Evolutionary conservation across 2,888 invertebrate genomes (phyloP), one percentile per base, ranked within the genome.

Genomic region (Caenorhabditis becei): DNA sequence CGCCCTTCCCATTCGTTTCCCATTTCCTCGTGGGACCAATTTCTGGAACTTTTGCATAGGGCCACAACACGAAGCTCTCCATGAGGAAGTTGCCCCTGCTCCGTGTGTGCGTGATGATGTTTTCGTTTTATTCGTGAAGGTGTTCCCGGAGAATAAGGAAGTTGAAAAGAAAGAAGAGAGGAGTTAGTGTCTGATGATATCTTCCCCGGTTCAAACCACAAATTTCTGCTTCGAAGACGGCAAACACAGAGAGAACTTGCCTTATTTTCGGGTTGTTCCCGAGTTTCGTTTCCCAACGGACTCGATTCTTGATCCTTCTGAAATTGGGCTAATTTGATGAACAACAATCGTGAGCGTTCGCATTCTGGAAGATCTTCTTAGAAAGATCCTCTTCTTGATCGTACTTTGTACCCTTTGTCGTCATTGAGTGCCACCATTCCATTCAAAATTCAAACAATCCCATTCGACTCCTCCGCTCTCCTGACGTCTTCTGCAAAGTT

Each of bases 11-110:
- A 59, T 59, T 61, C 59, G 51, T 70, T 70, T 71, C 53, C n/a
- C 24, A 20, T 23, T 16, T 11, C 44, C 71, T 62, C 71, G 16
- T 47, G 74, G 65, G 74, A 74, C 74, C 74, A 66, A 74, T 74
- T 66, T 47, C 59, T 56, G 65, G 63, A 74, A 65, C 63, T 66
- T 66, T 63, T 66, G 59, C 59, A 59, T 44, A 32, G 47, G n/a
- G n/a, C 3, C 47, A 47, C 47, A 47, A 47, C 47, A 47, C n/a
- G 47, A 47, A 47, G 47, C 47, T 18, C n/a, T n/a, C 18, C 20
- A 47, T 47, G 47, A 47, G 47, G 47, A 47, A 47, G 47, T 47
- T 47, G n/a, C 47, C 18, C 47, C n/a, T 3, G 18, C 47, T 18
- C 47, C 47, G 3, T 18, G 4, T 18, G 47, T 7, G 47, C 2